Conservation (phyloP, 2,888 invertebrate species). For the Himalopsyche japonica region DNA sequence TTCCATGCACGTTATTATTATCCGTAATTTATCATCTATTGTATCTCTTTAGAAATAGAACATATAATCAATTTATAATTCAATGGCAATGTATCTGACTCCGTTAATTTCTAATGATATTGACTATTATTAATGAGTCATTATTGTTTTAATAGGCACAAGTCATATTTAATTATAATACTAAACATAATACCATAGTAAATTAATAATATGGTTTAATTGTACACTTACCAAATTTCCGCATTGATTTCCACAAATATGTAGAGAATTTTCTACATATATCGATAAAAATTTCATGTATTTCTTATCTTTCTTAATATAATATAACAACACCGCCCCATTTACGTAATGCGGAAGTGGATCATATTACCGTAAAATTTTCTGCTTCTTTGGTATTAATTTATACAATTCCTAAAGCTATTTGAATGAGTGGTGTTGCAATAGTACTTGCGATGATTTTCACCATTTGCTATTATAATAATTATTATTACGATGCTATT, state of each 20-base stretch:
- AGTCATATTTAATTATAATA: too few species aligned
- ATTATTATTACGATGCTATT: neutral
- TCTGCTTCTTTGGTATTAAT: neutral
- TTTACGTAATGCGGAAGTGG: neutral
- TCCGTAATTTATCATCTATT: neutral
- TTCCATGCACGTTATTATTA: neutral
- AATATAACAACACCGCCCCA: neutral
- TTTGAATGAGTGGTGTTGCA: neutral
- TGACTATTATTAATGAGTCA: too few species aligned
- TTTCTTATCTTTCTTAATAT: too few species aligned
- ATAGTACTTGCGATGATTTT: neutral
- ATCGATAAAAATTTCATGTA: too few species aligned
- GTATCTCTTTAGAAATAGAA: neutral
- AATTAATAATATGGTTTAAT: too few species aligned
- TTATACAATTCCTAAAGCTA: neutral
- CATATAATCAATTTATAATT: neutral
- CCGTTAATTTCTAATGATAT: too few species aligned
- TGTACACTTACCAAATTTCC: too few species aligned
- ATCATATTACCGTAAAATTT: neutral
- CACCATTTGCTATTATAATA: neutral
- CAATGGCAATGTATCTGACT: too few species aligned
- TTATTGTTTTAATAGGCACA: too few species aligned
- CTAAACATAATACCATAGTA: too few species aligned
- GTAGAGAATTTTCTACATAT: too few species aligned
- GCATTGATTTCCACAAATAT: too few species aligned